phyloP scores from a whole-genome alignment of 1,140 invertebrate genomes.

The Reticulitermes speratus region DNA sequence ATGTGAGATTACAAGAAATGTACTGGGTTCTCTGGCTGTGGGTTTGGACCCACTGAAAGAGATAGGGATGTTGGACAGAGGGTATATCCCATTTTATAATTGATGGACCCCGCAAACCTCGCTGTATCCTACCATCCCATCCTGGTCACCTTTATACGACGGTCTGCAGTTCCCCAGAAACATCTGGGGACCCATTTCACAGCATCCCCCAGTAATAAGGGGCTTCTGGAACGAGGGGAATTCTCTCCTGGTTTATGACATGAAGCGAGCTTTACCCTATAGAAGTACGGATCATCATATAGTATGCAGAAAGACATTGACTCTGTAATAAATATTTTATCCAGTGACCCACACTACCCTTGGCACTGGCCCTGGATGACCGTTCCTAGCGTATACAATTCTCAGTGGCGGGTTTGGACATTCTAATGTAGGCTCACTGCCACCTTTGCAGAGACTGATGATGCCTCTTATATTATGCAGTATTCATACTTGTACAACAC shows the following conservation, averaged over 20 bases:
- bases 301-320: slow-evolving; percentile 6
- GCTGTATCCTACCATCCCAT: background rate
- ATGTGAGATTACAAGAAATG: no score
- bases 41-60: no score
- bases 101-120: background rate
- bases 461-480: no score
- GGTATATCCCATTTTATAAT: background rate
- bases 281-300: background rate
- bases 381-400: background rate
- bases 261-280: background rate
- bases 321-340: slow-evolving; percentile 17
- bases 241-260: background rate
- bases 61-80: background rate
- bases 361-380: background rate
- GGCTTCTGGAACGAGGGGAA: background rate
- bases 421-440: no score
- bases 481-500: no score
- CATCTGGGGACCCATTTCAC: background rate
- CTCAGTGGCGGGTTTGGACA: background rate
- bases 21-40: no score
- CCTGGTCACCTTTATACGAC: background rate
- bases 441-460: no score
- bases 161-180: background rate
- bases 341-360: background rate
- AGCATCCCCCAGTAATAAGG: background rate